These are phyloP conservation scores for Sitobion miscanthi DNA, from an alignment of 1,140 invertebrate species.

Conservation along the genomic window DNA sequence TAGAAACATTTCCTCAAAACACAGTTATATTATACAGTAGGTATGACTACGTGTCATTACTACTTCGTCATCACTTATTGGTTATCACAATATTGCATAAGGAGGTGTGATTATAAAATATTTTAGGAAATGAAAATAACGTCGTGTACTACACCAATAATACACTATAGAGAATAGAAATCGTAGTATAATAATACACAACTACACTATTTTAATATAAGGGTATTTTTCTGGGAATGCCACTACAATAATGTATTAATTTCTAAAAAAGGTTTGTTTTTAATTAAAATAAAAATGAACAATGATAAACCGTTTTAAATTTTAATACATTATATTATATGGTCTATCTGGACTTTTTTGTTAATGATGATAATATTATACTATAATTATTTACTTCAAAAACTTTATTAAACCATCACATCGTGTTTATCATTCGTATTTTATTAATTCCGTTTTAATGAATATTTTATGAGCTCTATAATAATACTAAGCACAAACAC, in stretches of 20 bases:
- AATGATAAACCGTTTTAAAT: background rate
- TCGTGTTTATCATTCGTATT: background rate
- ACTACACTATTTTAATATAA: background rate
- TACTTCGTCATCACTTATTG: background rate
- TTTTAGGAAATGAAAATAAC: background rate
- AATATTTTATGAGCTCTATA: background rate
- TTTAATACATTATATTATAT: background rate
- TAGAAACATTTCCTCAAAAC: background rate
- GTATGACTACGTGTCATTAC: background rate
- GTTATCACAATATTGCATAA: background rate
- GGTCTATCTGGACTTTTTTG: background rate
- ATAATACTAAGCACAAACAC: background rate
- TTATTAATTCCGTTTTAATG: constrained; percentile 3
- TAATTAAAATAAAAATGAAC: background rate
- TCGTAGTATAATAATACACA: background rate
- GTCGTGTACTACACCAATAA: background rate
- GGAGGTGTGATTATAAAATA: background rate
- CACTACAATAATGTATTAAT: background rate
- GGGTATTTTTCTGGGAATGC: background rate
- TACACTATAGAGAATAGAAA: background rate
- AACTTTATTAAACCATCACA: background rate
- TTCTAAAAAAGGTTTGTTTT: background rate
- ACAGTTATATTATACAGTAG: background rate
- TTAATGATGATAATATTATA: background rate
- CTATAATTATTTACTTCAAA: background rate